Conservation (phyloP, 1,140 invertebrate genomes). For the Drosophila sucinea region DNA sequence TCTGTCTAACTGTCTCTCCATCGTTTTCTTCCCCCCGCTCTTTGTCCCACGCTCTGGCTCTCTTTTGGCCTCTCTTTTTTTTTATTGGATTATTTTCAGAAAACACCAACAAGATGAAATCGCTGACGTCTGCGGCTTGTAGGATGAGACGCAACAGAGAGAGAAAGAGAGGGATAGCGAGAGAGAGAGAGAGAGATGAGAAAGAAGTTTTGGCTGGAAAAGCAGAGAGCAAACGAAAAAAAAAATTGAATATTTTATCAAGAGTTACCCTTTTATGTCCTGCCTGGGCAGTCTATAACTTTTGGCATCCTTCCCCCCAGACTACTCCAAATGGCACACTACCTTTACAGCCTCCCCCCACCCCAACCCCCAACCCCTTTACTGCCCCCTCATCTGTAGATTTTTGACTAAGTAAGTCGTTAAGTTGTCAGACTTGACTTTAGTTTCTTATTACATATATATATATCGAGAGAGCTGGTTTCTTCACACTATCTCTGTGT, state of each 20-base stretch:
- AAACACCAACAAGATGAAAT: conserved; percentile 14
- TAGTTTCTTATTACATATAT: conserved; percentile 27
- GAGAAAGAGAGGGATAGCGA: too few relatives aligned
- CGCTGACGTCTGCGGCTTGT: conserved; percentile 18
- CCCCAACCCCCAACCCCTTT: not conserved
- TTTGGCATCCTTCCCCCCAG: not conserved
- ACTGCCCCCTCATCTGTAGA: conserved; percentile 4
- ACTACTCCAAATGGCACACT: not conserved
- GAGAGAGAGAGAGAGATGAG: conserved; percentile 19
- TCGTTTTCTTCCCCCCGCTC: not conserved
- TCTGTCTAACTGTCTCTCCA: not conserved
- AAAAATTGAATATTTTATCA: conserved; percentile 46
- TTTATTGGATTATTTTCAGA: conserved; percentile 73
- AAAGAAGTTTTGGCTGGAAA: conserved; percentile 5
- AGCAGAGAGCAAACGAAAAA: conserved; percentile 7
- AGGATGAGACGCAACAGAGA: conserved; percentile 49
- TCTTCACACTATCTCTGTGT: conserved; percentile 14
- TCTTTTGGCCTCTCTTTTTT: conserved; percentile 10
- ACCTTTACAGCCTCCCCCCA: not conserved
- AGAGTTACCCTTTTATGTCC: conserved; percentile 52
- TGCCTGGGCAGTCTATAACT: conserved; percentile 61
- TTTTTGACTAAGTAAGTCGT: conserved; percentile 76
- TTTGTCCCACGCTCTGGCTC: not conserved
- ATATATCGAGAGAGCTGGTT: not conserved
- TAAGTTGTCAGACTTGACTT: conserved; percentile 73